These are phyloP conservation scores for Augiades crinisus DNA, from an alignment of 2,888 invertebrate species.

Conservation along the genomic window DNA sequence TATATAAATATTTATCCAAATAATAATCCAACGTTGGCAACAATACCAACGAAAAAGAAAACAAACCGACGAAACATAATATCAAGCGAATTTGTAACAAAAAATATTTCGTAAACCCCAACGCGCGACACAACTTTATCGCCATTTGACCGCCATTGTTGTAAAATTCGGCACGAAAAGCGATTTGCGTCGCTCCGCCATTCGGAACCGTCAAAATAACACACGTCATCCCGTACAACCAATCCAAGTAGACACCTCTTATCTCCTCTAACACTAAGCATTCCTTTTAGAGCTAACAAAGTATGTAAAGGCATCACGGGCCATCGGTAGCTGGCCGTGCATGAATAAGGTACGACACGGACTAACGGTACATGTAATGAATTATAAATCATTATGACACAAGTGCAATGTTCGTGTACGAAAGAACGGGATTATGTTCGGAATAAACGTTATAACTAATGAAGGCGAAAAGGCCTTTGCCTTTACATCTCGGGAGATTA, in stretches of 20 bases:
- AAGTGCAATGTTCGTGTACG: constrained; percentile 35
- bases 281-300: constrained; percentile 9
- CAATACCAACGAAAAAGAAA: constrained; percentile 10
- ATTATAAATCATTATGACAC: constrained; percentile 35
- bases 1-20: too few species aligned
- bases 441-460: constrained; percentile 28
- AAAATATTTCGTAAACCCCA: constrained; percentile 31
- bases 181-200: constrained; percentile 40
- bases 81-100: constrained; percentile 33
- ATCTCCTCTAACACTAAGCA: constrained; percentile 9
- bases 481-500: constrained; percentile 14
- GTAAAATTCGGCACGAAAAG: constrained; percentile 46
- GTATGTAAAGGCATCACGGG: constrained; percentile 9
- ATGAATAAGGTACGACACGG: constrained; percentile 21
- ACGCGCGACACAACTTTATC: constrained; percentile 37
- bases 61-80: constrained; percentile 29
- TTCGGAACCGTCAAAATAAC: constrained; percentile 39
- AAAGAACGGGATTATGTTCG: constrained; percentile 31
- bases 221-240: constrained; percentile 30
- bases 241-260: constrained; percentile 24
- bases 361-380: constrained; percentile 33
- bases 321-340: background rate
- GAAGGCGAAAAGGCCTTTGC: constrained; percentile 25
- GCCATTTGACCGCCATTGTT: constrained; percentile 41
- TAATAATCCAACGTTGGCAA: background rate